Conservation (phyloP, 2,113 vertebrate species). For the Sclerurus mexicanus region DNA sequence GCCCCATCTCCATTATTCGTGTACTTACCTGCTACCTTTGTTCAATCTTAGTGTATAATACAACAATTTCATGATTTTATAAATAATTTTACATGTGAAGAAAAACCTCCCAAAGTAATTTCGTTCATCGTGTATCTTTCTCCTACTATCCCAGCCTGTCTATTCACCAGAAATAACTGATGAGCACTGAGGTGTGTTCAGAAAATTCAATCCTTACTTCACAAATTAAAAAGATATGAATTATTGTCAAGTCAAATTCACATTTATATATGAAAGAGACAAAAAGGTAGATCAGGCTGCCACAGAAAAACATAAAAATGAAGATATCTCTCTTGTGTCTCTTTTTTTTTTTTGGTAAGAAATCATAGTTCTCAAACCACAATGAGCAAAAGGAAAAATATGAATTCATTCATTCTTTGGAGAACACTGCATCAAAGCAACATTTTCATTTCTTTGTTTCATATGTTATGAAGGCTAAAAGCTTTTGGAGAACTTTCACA, state of each 20-base stretch:
- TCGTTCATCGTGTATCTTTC: background rate
- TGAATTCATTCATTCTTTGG: background rate
- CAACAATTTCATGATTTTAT: background rate
- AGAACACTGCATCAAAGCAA: background rate
- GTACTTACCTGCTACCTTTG: slow-evolving; percentile 46
- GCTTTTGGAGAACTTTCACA: background rate
- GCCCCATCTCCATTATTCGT: background rate
- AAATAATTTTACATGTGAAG: background rate
- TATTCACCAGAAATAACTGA: background rate
- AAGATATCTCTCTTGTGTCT: background rate
- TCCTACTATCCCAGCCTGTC: background rate
- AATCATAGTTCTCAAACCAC: slow-evolving; percentile 78
- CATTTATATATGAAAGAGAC: slow-evolving; percentile 66
- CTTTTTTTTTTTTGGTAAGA: background rate
- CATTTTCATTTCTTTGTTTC: background rate
- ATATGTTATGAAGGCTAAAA: background rate
- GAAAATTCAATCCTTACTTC: slow-evolving; percentile 31
- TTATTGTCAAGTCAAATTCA: slow-evolving; percentile 14
- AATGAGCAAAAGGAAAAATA: slow-evolving; percentile 72
- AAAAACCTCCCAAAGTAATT: background rate
- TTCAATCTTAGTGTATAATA: background rate
- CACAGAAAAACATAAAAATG: slow-evolving; percentile 47
- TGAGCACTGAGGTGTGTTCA: background rate
- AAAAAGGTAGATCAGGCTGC: slow-evolving; percentile 35
- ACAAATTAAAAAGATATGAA: slow-evolving; percentile 30